Conservation (phyloP, 2,113 vertebrate species). For the Nanger granti region DNA sequence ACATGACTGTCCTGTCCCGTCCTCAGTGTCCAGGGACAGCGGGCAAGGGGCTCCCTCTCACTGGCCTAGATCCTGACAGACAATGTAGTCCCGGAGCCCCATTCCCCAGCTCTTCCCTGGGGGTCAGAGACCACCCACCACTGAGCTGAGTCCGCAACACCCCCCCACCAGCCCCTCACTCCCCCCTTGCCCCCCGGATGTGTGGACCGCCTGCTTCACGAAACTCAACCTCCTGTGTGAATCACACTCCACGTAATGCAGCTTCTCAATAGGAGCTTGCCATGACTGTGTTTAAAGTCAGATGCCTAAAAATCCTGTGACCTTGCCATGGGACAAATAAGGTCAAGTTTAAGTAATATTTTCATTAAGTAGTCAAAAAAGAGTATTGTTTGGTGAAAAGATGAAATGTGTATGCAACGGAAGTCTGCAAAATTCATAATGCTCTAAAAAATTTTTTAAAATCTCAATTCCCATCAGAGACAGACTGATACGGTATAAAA, state of each 20-base stretch:
- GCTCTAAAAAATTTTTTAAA: background rate
- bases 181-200: background rate
- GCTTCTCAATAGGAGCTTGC: background rate
- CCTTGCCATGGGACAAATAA: background rate
- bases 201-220: rapidly evolving
- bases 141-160: background rate
- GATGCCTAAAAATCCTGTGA: background rate
- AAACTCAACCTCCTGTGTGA: background rate
- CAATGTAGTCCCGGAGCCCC: background rate
- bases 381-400: background rate
- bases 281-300: background rate
- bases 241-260: background rate
- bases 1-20: background rate
- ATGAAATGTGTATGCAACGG: background rate
- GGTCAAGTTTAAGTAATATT: background rate
- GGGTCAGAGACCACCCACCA: background rate
- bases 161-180: background rate
- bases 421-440: background rate
- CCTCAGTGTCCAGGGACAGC: background rate
- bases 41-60: background rate
- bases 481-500: background rate
- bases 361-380: background rate
- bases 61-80: background rate
- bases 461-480: background rate
- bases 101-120: background rate